Conservation (phyloP, 2,888 invertebrate genomes). For the Scelioninae gen. 1 region DNA sequence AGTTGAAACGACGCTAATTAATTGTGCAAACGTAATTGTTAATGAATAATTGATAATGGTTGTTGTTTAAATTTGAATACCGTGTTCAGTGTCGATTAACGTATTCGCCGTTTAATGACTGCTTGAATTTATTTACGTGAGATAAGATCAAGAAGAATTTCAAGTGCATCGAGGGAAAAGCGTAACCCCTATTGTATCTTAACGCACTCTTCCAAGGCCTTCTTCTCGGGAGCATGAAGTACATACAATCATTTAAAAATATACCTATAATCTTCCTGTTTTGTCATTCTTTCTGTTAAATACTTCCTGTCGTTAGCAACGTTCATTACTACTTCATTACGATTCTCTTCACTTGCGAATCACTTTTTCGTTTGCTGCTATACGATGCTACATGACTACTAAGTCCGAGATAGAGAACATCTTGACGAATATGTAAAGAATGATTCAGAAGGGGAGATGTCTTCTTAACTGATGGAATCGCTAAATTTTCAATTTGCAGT, state of each 20-base stretch:
- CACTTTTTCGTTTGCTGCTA: no score
- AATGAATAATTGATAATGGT: conserved; percentile 2
- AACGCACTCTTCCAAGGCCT: conserved; percentile 58
- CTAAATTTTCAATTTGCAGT: conserved; percentile 32
- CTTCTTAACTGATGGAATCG: no score
- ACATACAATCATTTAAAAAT: conserved; percentile 39
- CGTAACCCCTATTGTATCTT: conserved; percentile 60
- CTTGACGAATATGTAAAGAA: no score
- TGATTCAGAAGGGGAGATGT: no score
- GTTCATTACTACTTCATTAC: no score
- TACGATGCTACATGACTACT: no score
- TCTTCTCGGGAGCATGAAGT: conserved; percentile 26
- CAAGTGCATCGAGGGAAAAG: conserved; percentile 67
- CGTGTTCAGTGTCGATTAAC: no score
- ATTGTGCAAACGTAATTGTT: background rate
- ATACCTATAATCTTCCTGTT: conserved; percentile 19
- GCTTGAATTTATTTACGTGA: conserved; percentile 5
- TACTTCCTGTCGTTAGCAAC: conserved; percentile 22
- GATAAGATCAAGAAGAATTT: conserved; percentile 57
- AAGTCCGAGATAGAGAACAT: no score
- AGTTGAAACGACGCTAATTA: no score
- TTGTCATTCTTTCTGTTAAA: conserved; percentile 11
- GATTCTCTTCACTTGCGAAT: no score
- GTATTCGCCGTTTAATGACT: no score
- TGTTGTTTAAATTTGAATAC: background rate